Percentiles rank a stretch among this genome's conserved stretches.
These are phyloP conservation scores for Erannis defoliaria DNA, from an alignment of 2,888 invertebrate genomes.

Conservation along the genomic window DNA sequence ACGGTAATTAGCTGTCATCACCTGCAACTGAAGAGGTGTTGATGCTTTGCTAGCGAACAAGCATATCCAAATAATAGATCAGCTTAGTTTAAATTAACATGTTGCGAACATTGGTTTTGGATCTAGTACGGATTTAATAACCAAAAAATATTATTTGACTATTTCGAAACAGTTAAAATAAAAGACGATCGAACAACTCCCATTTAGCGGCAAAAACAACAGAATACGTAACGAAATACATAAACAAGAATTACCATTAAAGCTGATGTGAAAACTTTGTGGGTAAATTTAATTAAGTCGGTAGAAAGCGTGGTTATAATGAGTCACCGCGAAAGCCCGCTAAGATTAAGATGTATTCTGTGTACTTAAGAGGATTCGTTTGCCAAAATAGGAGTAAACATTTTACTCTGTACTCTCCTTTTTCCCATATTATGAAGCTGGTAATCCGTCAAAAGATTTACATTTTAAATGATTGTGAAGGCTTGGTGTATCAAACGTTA, in stretches of 20 bases:
- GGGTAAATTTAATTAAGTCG: slow-evolving; percentile 24
- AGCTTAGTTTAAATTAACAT: too few species aligned
- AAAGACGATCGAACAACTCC: not conserved
- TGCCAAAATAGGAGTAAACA: not conserved
- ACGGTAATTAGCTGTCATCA: too few species aligned
- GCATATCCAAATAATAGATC: too few species aligned
- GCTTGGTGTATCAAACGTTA: not conserved
- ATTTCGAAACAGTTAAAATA: not conserved
- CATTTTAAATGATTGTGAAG: not conserved
- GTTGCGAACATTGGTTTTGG: too few species aligned
- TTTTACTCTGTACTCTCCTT: not conserved
- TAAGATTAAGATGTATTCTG: slow-evolving; percentile 7
- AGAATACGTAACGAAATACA: slow-evolving; percentile 16
- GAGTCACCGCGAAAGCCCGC: slow-evolving; percentile 7
- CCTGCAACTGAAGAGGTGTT: too few species aligned
- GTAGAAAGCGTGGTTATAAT: slow-evolving; percentile 4
- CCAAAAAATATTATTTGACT: not conserved
- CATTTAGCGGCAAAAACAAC: not conserved
- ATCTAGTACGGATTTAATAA: too few species aligned
- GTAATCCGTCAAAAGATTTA: slow-evolving; percentile 1
- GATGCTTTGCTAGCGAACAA: too few species aligned
- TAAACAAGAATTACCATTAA: slow-evolving; percentile 20
- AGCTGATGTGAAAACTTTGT: slow-evolving; percentile 14
- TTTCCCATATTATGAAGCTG: not conserved
- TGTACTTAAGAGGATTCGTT: not conserved